These are phyloP conservation scores for Ophion obscuratus DNA, from an alignment of 2,888 invertebrate genomes.

Conservation along the genomic window DNA sequence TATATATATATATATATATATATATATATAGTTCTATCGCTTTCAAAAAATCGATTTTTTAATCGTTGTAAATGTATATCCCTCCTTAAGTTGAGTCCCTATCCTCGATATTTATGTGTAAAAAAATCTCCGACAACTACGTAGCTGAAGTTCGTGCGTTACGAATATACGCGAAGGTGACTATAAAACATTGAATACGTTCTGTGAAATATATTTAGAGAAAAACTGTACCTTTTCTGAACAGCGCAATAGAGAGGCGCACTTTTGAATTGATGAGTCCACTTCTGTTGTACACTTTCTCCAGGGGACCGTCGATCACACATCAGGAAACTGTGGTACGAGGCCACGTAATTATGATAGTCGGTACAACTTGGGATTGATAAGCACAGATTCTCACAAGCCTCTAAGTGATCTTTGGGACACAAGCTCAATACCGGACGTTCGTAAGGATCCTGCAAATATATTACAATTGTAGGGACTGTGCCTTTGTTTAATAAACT, in stretches of 20 bases:
- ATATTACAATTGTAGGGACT: not conserved
- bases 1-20: too few species aligned
- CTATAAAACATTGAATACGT: not conserved
- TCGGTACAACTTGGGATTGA: conserved; percentile 75
- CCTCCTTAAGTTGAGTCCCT: not conserved
- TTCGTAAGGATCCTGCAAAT: conserved; percentile 70
- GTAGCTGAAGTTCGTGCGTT: not conserved
- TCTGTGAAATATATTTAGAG: not conserved
- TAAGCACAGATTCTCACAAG: conserved; percentile 78
- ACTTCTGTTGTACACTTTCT: conserved; percentile 84
- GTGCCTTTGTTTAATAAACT: not conserved
- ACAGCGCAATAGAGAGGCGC: conserved; percentile 84
- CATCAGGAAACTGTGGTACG: conserved; percentile 78
- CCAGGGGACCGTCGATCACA: conserved; percentile 76
- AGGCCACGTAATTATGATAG: conserved; percentile 77
- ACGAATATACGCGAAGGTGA: not conserved
- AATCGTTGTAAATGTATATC: too few species aligned
- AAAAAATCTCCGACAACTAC: not conserved
- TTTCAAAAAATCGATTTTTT: too few species aligned
- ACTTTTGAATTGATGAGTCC: conserved; percentile 86
- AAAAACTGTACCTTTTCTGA: conserved; percentile 80
- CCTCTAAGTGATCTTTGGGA: conserved; percentile 76
- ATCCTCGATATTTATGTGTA: not conserved
- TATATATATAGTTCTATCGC: too few species aligned
- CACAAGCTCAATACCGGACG: conserved; percentile 76